Evolutionary conservation across 2,888 invertebrate species (phyloP).

Genomic region (Scaptomyza cyrtandrae): DNA sequence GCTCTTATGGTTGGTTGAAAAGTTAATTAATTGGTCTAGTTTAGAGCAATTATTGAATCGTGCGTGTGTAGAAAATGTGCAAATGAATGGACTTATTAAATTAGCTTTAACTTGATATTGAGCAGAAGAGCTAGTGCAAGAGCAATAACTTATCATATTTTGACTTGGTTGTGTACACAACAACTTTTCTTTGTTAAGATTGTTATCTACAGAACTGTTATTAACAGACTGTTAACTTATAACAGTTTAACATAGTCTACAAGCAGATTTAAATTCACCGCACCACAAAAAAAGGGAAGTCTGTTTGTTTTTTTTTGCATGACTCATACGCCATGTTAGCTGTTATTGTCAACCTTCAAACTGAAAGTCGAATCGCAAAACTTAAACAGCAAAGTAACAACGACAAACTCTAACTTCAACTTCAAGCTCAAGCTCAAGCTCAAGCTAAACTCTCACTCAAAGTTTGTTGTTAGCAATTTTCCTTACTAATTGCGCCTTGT

Average conservation of each 20-base stretch:
- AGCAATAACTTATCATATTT: too few relatives aligned
- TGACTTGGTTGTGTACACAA: too few relatives aligned
- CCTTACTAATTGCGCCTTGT: constrained; percentile 51
- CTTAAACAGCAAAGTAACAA: background rate
- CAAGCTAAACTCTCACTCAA: constrained; percentile 42
- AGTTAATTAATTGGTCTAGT: constrained; percentile 20
- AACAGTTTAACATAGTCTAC: background rate
- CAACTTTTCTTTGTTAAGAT: too few relatives aligned
- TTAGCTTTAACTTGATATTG: too few relatives aligned
- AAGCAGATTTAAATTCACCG: background rate
- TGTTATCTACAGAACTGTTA: background rate
- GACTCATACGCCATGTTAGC: constrained; percentile 55
- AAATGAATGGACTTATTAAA: too few relatives aligned
- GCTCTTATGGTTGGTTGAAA: constrained; percentile 16
- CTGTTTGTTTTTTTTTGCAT: constrained; percentile 18
- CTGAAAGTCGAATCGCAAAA: background rate
- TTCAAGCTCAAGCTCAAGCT: constrained; percentile 1
- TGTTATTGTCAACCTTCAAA: constrained; percentile 35
- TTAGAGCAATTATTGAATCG: background rate
- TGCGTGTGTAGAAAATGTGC: background rate
- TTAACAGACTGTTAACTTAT: background rate
- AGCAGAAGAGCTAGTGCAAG: too few relatives aligned
- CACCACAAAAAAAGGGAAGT: background rate
- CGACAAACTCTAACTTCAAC: background rate
- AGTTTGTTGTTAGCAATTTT: constrained; percentile 49